Conservation (phyloP, 1,140 invertebrate species). For the Nylanderia fulva region DNA sequence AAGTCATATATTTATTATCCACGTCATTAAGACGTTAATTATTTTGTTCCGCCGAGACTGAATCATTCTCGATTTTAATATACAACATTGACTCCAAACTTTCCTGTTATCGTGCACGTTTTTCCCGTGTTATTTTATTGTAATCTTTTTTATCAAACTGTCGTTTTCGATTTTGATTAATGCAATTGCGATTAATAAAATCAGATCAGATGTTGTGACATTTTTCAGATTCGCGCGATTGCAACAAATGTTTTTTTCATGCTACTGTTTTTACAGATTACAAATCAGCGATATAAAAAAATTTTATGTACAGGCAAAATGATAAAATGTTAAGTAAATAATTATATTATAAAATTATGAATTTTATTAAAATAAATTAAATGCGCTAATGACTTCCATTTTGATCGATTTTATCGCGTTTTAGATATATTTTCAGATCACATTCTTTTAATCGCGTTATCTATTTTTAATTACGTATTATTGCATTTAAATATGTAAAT, state of each 20-base stretch:
- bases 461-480: background rate
- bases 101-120: background rate
- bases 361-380: background rate
- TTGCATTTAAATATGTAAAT: background rate
- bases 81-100: background rate
- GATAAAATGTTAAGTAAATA: background rate
- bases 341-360: background rate
- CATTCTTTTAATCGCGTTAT: background rate
- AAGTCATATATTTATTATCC: conserved; percentile 23
- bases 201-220: background rate
- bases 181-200: conserved; percentile 4
- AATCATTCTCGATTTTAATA: background rate
- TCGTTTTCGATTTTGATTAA: background rate
- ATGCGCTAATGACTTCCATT: background rate
- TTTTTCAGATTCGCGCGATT: background rate
- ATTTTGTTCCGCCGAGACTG: background rate
- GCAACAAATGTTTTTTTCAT: background rate
- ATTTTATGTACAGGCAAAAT: background rate
- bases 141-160: background rate
- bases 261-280: background rate
- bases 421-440: background rate
- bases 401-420: background rate
- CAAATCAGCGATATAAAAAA: background rate
- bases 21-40: conserved; percentile 9
- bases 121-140: background rate